These are phyloP conservation scores for Heliornis fulica DNA, from an alignment of 2,113 vertebrate species.

Conservation along the genomic window DNA sequence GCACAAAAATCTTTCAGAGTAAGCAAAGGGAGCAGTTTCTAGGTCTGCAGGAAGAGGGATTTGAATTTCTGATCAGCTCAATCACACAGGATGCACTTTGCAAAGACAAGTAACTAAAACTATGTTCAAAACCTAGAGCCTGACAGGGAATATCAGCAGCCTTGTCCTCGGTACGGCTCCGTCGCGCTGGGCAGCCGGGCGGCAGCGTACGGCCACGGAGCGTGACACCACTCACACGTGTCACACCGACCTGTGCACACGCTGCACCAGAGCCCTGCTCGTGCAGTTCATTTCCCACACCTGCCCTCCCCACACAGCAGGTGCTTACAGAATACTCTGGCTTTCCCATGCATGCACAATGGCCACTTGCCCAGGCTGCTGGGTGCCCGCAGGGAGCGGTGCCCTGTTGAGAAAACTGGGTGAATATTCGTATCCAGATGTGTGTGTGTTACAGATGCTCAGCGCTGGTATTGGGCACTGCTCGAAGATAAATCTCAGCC, in stretches of 20 bases:
- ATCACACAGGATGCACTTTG: neutral
- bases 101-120: neutral
- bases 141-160: neutral
- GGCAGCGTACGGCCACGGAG: rapidly evolving
- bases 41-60: neutral
- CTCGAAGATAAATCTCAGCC: neutral
- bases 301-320: neutral
- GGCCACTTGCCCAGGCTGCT: neutral
- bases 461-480: neutral
- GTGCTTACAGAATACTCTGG: neutral
- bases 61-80: slow-evolving; percentile 59
- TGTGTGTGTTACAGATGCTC: neutral
- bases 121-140: neutral
- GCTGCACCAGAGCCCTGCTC: neutral
- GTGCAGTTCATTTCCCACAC: neutral
- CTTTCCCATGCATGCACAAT: neutral
- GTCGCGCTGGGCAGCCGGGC: neutral
- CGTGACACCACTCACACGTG: neutral
- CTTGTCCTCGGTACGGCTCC: neutral
- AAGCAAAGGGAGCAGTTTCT: slow-evolving; percentile 49
- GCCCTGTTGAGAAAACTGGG: neutral
- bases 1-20: slow-evolving; percentile 44
- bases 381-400: neutral
- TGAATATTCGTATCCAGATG: neutral
- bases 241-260: neutral